phyloP scores from a whole-genome alignment of 2,888 invertebrate genomes.

The Folsomia manolachei region DNA sequence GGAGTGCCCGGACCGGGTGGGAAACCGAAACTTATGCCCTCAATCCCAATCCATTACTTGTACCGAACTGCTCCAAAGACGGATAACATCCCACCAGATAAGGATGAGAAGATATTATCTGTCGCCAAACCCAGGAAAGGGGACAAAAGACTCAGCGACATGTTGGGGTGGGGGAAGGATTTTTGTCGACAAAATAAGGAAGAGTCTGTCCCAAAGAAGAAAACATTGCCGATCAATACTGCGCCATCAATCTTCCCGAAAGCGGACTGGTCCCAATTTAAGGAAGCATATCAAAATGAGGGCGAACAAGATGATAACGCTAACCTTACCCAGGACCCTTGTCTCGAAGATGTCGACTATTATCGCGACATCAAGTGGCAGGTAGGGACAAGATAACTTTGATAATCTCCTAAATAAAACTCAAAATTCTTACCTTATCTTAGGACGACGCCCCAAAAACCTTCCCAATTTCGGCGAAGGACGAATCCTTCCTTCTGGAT shows the following conservation, averaged over 20 bases:
- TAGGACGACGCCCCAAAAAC: not conserved
- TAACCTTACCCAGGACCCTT: not conserved
- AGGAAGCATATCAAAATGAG: not conserved
- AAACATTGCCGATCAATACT: not conserved
- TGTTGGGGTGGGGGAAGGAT: not conserved
- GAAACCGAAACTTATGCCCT: not conserved
- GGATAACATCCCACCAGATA: not conserved
- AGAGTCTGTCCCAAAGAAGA: not conserved
- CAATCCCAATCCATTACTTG: not conserved
- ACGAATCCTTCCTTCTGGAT: not conserved
- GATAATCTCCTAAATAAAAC: too few species aligned
- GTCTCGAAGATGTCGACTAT: not conserved
- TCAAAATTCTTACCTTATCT: too few species aligned
- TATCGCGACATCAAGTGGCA: not conserved
- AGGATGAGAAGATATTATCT: not conserved
- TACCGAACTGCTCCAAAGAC: not conserved
- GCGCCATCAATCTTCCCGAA: not conserved
- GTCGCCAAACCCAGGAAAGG: not conserved
- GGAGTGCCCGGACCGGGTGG: too few species aligned
- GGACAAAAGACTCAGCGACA: not conserved
- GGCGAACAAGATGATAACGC: not conserved
- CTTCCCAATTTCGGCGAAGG: not conserved
- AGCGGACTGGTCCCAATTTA: not conserved
- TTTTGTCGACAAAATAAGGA: not conserved
- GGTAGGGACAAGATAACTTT: too few species aligned